phyloP scores from a whole-genome alignment of 2,113 vertebrate genomes.

The Myrmecobius fasciatus region DNA sequence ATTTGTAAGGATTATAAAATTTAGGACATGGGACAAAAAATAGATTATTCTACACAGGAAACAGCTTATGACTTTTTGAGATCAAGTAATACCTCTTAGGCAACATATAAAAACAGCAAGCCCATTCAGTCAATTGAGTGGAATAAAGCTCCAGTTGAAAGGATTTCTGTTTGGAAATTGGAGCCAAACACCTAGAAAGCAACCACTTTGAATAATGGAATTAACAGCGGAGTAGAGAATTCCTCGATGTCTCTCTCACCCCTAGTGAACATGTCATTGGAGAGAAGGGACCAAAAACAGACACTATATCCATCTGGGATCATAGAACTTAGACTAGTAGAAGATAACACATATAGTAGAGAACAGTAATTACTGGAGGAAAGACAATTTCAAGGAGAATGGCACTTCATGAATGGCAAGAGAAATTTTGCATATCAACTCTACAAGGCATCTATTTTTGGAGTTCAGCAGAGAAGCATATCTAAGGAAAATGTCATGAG shows the following conservation, averaged over 20 bases:
- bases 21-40: neutral
- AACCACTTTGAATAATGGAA: neutral
- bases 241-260: neutral
- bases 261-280: neutral
- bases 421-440: neutral
- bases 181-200: neutral
- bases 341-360: neutral
- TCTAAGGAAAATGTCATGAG: neutral
- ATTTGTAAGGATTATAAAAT: neutral
- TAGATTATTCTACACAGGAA: neutral
- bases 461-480: neutral
- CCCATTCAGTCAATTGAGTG: neutral
- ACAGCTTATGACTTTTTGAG: neutral
- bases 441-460: neutral
- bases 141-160: neutral
- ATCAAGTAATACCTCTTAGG: neutral
- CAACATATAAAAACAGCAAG: neutral
- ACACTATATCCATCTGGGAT: neutral
- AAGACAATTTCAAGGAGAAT: neutral
- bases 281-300: neutral
- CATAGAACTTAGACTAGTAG: neutral
- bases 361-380: neutral
- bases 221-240: neutral
- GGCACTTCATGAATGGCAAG: neutral
- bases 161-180: neutral